Evolutionary conservation across 1,140 invertebrate species (phyloP).

Genomic region (Proales similis): DNA sequence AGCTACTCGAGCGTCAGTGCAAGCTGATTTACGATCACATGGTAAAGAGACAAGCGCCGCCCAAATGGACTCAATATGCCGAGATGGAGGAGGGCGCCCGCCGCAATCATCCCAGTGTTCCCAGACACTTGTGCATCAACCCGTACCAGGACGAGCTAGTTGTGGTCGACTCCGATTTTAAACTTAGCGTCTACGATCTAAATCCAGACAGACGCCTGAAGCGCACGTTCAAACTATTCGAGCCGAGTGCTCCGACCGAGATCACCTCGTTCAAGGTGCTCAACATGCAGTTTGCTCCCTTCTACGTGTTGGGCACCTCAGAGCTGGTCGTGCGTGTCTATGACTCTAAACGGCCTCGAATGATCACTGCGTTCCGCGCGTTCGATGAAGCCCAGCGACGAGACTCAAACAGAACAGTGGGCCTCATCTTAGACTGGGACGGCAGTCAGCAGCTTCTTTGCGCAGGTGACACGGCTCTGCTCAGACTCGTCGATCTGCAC

Average conservation of each 20-base stretch:
- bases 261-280: conserved; percentile 24
- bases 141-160: conserved; percentile 16
- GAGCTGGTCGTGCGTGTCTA: conserved; percentile 13
- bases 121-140: conserved; percentile 17
- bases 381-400: neutral
- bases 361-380: conserved; percentile 22
- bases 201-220: no score
- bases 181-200: conserved; percentile 2
- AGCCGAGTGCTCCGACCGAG: neutral
- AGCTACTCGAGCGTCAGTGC: conserved; percentile 15
- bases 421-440: conserved; percentile 27
- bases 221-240: conserved; percentile 1
- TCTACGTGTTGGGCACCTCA: conserved; percentile 3
- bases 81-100: conserved; percentile 14
- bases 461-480: conserved; percentile 14
- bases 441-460: conserved; percentile 27
- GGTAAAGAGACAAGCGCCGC: neutral
- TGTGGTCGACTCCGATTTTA: conserved; percentile 10
- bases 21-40: conserved; percentile 25
- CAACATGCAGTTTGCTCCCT: conserved; percentile 16
- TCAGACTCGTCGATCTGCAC: conserved; percentile 17
- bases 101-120: conserved; percentile 1
- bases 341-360: neutral
- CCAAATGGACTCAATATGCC: neutral
- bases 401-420: conserved; percentile 4